Conservation (phyloP, 2,888 invertebrate genomes). For the Rhagonycha lutea region DNA sequence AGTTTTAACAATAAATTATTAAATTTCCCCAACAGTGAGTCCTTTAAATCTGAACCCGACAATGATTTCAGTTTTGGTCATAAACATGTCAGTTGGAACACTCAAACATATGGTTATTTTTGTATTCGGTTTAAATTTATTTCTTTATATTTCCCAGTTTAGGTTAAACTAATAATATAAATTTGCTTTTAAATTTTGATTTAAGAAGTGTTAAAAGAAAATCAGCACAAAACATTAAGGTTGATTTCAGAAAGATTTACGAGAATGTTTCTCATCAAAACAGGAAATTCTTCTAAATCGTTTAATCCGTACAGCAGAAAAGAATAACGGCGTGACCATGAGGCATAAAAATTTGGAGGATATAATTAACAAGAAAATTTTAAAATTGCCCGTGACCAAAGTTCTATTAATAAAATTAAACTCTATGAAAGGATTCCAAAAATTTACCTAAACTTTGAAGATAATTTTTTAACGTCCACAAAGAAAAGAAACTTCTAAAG, state of each 20-base stretch:
- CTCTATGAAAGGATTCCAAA: not conserved
- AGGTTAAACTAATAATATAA: not conserved
- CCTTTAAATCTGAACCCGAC: constrained; percentile 16
- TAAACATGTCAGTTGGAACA: constrained; percentile 16
- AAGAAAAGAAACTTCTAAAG: not conserved
- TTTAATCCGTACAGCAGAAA: not conserved
- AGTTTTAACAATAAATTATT: constrained; percentile 15
- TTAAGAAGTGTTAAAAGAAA: not conserved
- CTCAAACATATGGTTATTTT: constrained; percentile 12
- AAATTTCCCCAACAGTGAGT: constrained; percentile 12
- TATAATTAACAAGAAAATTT: not conserved
- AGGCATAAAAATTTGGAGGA: not conserved
- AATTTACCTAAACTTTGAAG: not conserved
- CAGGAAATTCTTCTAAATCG: not conserved
- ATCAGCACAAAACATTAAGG: not conserved
- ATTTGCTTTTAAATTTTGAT: not conserved
- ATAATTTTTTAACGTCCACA: not conserved
- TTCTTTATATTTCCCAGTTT: not conserved
- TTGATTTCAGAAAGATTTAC: not conserved
- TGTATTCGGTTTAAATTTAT: constrained; percentile 6
- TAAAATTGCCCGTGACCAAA: not conserved
- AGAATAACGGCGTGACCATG: not conserved
- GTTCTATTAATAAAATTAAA: not conserved
- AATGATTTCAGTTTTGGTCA: constrained; percentile 15
- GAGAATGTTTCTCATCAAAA: not conserved